Conservation (phyloP, 35 echinoderm and acorn worm species). For the Ophiothrix spiculata region DNA sequence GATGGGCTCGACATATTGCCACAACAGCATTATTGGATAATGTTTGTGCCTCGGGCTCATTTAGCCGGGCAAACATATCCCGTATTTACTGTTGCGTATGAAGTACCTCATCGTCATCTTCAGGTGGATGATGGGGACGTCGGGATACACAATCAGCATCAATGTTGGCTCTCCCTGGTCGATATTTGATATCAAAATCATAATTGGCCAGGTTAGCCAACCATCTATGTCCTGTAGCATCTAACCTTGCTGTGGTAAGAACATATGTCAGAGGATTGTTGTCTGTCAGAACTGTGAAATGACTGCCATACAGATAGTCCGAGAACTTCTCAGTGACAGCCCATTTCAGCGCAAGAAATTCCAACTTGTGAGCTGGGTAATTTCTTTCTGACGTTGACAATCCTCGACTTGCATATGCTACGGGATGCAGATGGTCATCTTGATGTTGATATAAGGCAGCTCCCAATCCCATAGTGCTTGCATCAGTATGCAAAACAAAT, state of each 20-base stretch:
- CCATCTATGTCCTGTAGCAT: constrained; percentile 45
- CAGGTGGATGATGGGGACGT: background rate
- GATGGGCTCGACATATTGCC: background rate
- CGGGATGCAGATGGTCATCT: constrained; percentile 28
- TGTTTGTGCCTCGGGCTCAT: too few relatives aligned
- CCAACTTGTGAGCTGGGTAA: constrained; percentile 69
- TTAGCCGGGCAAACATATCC: background rate
- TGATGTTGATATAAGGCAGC: constrained; percentile 51
- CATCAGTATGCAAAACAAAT: constrained; percentile 67
- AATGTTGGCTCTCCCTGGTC: constrained; percentile 20
- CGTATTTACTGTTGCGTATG: constrained; percentile 5
- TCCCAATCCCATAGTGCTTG: constrained; percentile 45
- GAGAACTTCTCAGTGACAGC: constrained; percentile 68
- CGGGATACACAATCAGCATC: constrained; percentile 49
- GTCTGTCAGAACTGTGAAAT: constrained; percentile 56
- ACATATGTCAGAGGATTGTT: constrained; percentile 54
- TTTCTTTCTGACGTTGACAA: constrained; percentile 36
- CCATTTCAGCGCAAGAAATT: constrained; percentile 63
- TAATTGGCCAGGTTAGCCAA: constrained; percentile 27
- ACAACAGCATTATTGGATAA: background rate
- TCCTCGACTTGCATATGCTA: constrained; percentile 65
- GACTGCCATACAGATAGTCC: constrained; percentile 34
- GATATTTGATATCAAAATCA: constrained; percentile 36
- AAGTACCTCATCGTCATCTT: background rate
- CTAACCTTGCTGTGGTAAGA: constrained; percentile 20